Evolutionary conservation across 2,113 vertebrate genomes (phyloP).

Genomic region (Hystrix cristata): DNA sequence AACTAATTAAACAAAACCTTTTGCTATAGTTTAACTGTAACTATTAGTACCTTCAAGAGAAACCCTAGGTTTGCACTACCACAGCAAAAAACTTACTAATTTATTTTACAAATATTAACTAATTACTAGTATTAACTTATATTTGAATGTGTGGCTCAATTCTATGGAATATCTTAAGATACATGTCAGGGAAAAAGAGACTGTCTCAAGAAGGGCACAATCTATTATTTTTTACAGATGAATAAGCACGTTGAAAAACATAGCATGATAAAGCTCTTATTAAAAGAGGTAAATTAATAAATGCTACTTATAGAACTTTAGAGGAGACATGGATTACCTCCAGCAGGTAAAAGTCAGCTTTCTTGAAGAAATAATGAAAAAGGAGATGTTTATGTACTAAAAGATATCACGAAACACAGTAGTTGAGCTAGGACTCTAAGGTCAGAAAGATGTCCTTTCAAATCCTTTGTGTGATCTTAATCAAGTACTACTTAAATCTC

Average conservation of each 20-base stretch:
- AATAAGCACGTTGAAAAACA: conserved; percentile 44
- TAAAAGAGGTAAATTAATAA: background rate
- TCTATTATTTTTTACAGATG: background rate
- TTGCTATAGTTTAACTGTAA: background rate
- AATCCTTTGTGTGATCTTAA: background rate
- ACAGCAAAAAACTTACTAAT: background rate
- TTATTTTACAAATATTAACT: conserved; percentile 53
- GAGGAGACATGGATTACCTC: background rate
- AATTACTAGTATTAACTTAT: conserved; percentile 4
- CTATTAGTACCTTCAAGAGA: background rate
- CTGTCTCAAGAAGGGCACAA: background rate
- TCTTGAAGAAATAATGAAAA: conserved; percentile 28
- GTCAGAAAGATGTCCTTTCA: conserved; percentile 27
- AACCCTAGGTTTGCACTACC: background rate
- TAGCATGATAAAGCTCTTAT: background rate
- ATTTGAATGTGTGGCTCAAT: background rate
- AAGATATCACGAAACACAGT: background rate
- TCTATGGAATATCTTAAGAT: background rate
- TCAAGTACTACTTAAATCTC: conserved; percentile 25
- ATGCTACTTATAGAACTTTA: background rate
- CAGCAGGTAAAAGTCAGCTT: conserved; percentile 9
- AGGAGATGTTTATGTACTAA: background rate
- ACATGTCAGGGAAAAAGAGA: background rate
- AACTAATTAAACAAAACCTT: background rate
- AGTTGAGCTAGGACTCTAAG: background rate